Base-by-base conservation (phyloP, 2,888 invertebrate genomes). In the Euplexia lucipara region DNA sequence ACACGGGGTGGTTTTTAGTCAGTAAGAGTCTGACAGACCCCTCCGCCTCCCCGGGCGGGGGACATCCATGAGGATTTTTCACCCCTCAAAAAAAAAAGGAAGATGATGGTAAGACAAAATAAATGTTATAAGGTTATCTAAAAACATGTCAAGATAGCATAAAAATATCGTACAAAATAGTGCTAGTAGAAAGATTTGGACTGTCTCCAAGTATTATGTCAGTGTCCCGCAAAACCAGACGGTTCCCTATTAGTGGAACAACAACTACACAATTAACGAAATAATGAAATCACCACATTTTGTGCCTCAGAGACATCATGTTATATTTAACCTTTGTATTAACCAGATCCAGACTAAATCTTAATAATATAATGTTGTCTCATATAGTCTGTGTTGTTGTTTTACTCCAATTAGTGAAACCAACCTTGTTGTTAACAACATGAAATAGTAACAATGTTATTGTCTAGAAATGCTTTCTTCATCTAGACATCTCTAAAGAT, bases 171-270 rank as follows among this genome's bases (percentile, higher is more conserved):
- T 45, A 32, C 37, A 59, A 56, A 76, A 65, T 57, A 47, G 42
- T 7, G 39, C 20, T 22, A 41, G 45, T 49, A 44, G 49, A 69
- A 61, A 66, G 56, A 76, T 70, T 81, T 81, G 82, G 79, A 73
- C 34, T 18, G 18, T 42, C 12, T 79, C 79, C 82, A 81, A 79
- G 58, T 58, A 59, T 78, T 71, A 70, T 60, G 52, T 78, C 52
- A 70, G 41, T 67, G 48, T 58, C 57, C 68, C 69, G 66, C 67
- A 73, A 61, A 64, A 70, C 59, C 67, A 63, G 67, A 76, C 58
- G 52, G 20, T 48, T 72, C 52, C 41, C 76, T 65, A 67, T 79
- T 81, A 81, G 67, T 75, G 60, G 51, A 52, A 53, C 48, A 47
- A 56, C 49, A 53, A 53, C 44, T 49, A 62, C 68, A 76, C 66